These are phyloP conservation scores for Emydoidea blandingii DNA, from an alignment of 2,797 vertebrate species.

Conservation along the genomic window DNA sequence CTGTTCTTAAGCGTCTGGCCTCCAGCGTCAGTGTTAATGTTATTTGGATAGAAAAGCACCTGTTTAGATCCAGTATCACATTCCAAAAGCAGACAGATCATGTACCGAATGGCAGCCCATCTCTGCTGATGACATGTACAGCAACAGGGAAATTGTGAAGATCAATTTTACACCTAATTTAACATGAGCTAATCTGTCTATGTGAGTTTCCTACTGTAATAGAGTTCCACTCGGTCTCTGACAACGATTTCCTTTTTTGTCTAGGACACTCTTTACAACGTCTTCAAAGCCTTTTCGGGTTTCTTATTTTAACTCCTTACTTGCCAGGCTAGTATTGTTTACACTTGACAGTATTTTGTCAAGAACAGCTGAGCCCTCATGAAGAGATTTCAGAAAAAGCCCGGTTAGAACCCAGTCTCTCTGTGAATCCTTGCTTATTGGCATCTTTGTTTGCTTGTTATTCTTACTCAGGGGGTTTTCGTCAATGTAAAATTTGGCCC, in stretches of 20 bases:
- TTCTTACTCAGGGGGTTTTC: not conserved
- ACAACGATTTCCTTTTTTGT: constrained; percentile 30
- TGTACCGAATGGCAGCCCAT: not conserved
- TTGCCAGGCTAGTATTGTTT: not conserved
- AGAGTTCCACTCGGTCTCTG: not conserved
- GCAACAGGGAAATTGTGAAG: not conserved
- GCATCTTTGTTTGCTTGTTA: not conserved
- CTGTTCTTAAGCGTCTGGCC: fast-evolving
- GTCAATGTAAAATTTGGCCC: not conserved
- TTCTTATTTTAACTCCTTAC: not conserved
- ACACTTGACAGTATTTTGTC: not conserved
- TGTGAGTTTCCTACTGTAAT: not conserved
- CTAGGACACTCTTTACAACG: fast-evolving
- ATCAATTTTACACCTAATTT: constrained; percentile 59
- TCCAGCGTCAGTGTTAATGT: not conserved
- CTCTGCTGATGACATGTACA: constrained; percentile 21
- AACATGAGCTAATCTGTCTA: constrained; percentile 14
- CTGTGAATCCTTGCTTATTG: not conserved
- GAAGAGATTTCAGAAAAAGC: not conserved
- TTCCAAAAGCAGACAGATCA: not conserved
- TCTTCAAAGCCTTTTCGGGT: not conserved
- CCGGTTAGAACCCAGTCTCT: not conserved
- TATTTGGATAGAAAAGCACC: constrained; percentile 1
- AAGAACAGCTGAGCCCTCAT: not conserved
- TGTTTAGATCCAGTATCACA: not conserved